Percentiles rank a stretch among this genome's conserved stretches.
Evolutionary conservation across 2,113 vertebrate species (phyloP).

Genomic region (Sander lucioperca): DNA sequence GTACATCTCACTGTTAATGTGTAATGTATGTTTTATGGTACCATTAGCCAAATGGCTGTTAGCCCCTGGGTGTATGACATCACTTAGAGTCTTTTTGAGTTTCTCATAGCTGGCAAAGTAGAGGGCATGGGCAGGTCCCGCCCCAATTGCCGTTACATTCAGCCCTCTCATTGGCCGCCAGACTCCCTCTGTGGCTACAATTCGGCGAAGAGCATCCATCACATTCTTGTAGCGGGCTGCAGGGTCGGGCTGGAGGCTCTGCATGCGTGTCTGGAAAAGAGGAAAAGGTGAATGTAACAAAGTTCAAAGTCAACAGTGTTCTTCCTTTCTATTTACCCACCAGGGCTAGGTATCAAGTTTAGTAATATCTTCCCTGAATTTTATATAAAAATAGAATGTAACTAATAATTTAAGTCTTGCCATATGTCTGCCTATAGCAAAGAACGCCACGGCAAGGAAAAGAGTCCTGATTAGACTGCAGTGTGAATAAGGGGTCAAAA

Average conservation of each 20-base stretch:
- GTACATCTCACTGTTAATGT: constrained; percentile 1
- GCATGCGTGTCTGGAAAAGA: constrained; percentile 93
- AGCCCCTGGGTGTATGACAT: constrained; percentile 96
- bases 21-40: constrained; percentile 80
- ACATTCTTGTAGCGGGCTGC: constrained; percentile 95
- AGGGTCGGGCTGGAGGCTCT: constrained; percentile 96
- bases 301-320: constrained; percentile 3
- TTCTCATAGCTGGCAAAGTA: constrained; percentile 99
- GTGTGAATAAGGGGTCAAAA: constrained; percentile 49
- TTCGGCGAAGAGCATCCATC: constrained; percentile 93
- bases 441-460: constrained; percentile 12
- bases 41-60: constrained; percentile 99
- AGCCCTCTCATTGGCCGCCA: constrained; percentile 96
- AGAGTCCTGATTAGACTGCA: neutral
- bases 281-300: neutral
- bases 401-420: neutral
- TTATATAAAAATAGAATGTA: neutral
- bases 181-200: constrained; percentile 92
- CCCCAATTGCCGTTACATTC: constrained; percentile 94
- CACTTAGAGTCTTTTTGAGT: constrained; percentile 97
- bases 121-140: constrained; percentile 94
- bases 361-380: neutral
- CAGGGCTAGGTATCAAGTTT: neutral
- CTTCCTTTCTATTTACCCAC: neutral
- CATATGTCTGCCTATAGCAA: neutral